Base-by-base conservation (phyloP, 1,140 invertebrate species). In the Archivesica marissinica region DNA sequence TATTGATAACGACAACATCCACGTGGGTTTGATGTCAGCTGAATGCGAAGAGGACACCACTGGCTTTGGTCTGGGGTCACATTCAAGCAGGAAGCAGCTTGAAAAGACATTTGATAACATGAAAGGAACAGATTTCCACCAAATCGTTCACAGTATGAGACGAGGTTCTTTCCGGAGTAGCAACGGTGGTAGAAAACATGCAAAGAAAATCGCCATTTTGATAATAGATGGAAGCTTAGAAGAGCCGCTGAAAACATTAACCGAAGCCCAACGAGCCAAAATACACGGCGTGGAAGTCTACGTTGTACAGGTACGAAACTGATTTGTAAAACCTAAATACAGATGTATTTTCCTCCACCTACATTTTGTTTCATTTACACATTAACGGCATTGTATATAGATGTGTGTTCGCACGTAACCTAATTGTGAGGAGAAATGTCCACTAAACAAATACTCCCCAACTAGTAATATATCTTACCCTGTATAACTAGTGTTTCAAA, bases 211-310 rank as follows among this genome's bases (percentile, higher is more conserved):
- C 23, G 87, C 88, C 0, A 84, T 91, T 39, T 50, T 90, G 28
- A 80, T 92, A 13, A 86, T 92, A 35, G 91, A 92, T 68, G 90
- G 89, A 0, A 68, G 86, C 4, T 64, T 90, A 38, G 88, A 89
- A 11, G 68, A 90, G 11, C 91, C 89, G 0, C 11, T 90, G 20
- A 88, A 86, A 39, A 88, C 89, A 2, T 74, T 92, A 25, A 72
- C 82, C 3, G 90, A 92, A 66, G 96, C 90, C 1, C 72, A 88
- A 38, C 70, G 78, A n/a, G 90, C 90, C 0, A 82, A 88, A 33
- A 89, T 87, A 11, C 79, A 86, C 13, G 91, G 90, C 17, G 84
- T 92, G 6, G 91, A 92, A 86, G 83, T 88, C 2, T 86, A 68
- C 33, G 76, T 88, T 13, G 56, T 88, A 15, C 83, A 85, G 52